phyloP scores from a whole-genome alignment of 2,888 invertebrate species.

The Euphydryas editha region DNA sequence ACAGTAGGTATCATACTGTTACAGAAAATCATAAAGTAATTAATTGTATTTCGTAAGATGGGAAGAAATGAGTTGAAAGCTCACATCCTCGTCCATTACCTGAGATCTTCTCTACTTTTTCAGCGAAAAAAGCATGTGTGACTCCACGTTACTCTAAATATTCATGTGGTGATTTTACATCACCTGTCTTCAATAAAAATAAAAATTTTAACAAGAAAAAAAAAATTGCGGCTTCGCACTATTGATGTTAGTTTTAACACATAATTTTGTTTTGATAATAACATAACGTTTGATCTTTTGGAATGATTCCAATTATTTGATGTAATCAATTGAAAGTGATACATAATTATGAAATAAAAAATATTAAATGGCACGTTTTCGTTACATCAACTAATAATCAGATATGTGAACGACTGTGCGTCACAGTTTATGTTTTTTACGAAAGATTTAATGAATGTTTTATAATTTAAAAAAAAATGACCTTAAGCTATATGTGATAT shows the following conservation, averaged over 20 bases:
- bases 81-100: too few species aligned
- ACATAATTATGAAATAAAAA: neutral
- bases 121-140: too few species aligned
- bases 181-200: too few species aligned
- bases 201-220: too few species aligned
- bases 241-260: neutral
- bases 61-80: too few species aligned
- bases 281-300: slow-evolving; percentile 31
- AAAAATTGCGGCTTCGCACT: neutral
- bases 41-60: too few species aligned
- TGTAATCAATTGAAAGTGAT: slow-evolving; percentile 3
- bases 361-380: neutral
- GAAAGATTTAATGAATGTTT: neutral
- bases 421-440: neutral
- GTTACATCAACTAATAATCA: neutral
- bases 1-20: too few species aligned
- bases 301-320: slow-evolving; percentile 28
- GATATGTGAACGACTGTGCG: neutral
- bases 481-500: too few species aligned
- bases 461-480: neutral
- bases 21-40: too few species aligned
- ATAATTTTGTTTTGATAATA: slow-evolving; percentile 25
- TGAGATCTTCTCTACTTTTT: too few species aligned
- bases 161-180: too few species aligned
- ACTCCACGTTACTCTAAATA: too few species aligned